Evolutionary conservation across 2,797 vertebrate species (phyloP).

Genomic region (Pseudomugil tenellus): DNA sequence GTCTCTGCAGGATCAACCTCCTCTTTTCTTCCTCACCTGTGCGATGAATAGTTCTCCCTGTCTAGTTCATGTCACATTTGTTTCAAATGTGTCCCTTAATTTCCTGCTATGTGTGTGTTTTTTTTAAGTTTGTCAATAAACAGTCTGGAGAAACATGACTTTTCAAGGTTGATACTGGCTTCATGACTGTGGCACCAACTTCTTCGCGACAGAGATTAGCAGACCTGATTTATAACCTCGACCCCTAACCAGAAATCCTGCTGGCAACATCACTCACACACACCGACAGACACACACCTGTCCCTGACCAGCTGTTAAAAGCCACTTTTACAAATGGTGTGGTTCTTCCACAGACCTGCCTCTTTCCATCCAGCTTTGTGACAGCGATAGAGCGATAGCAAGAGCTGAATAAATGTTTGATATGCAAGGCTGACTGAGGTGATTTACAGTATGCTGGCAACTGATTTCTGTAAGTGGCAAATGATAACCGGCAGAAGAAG

Average conservation of each 20-base stretch:
- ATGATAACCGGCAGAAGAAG: conserved; percentile 32
- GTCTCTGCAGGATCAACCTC: conserved; percentile 9
- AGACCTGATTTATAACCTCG: conserved; percentile 66
- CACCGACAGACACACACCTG: conserved; percentile 58
- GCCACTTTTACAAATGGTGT: conserved; percentile 58
- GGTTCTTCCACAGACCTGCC: conserved; percentile 11
- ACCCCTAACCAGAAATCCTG: conserved; percentile 55
- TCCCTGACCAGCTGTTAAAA: conserved; percentile 63
- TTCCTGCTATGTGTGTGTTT: conserved; percentile 5
- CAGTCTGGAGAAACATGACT: conserved; percentile 49
- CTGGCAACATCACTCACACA: conserved; percentile 67
- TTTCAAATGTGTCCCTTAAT: conserved; percentile 18
- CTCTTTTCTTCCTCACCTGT: conserved; percentile 40
- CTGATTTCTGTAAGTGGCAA: conserved; percentile 31
- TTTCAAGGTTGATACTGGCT: conserved; percentile 56
- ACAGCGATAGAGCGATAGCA: conserved; percentile 2
- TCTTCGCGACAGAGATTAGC: conserved; percentile 62
- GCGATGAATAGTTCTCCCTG: conserved; percentile 18
- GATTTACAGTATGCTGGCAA: conserved; percentile 44
- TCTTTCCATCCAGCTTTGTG: neutral
- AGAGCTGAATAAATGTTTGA: conserved; percentile 36
- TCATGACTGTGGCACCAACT: conserved; percentile 60
- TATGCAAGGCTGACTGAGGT: conserved; percentile 45
- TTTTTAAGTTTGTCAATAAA: conserved; percentile 28
- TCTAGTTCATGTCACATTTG: conserved; percentile 32